Evolutionary conservation across 2,797 vertebrate genomes (phyloP), one percentile per base, ranked within the genome.

Genomic region (Anolis apletophallus): DNA sequence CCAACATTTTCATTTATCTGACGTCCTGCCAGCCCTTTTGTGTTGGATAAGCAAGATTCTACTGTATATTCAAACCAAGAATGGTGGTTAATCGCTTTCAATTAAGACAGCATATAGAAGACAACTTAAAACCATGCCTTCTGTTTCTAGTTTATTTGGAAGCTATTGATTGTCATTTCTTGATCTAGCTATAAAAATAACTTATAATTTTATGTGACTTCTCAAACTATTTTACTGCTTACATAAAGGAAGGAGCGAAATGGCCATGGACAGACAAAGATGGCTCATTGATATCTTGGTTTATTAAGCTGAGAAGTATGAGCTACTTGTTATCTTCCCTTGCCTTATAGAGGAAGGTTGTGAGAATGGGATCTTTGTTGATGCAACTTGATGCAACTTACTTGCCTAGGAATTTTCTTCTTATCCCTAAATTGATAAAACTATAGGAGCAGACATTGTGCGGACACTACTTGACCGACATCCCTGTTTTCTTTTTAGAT

Each of bases 401-500:
- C 16, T 69, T 57, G 36, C 21, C 50, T 57, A n/a, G 54, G 40
- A 17, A 2, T 36, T 23, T 78, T 85, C 26, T 5, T 50, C 68
- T 36, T 19, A 14, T 19, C 54, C 10, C 14, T 19, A 17, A 36
- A 50, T 13, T 5, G 32, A 72, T 40, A 26, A 34, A 32, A 69
- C 69, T 36, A 21, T 5, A 54, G n/a, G 59, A 78, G 17, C 12
- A 32, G 32, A 73, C 5, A 72, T 46, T 11, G 52, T 40, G 73
- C 59, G 52, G 55, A 11, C 34, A 23, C 7, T 21, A 32, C 9
- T 5, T 13, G 32, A 23, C 11, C 13, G n/a, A 34, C 0, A 0
- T 36, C n/a, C 50, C 46, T 68, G 17, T 73, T 75, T 75, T 79
- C 55, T 29, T 80, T 36, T 0, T 80, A 99, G 98, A 99, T 99